Conservation (phyloP, 1,140 invertebrate genomes). For the Dendroctonus ponderosae region DNA sequence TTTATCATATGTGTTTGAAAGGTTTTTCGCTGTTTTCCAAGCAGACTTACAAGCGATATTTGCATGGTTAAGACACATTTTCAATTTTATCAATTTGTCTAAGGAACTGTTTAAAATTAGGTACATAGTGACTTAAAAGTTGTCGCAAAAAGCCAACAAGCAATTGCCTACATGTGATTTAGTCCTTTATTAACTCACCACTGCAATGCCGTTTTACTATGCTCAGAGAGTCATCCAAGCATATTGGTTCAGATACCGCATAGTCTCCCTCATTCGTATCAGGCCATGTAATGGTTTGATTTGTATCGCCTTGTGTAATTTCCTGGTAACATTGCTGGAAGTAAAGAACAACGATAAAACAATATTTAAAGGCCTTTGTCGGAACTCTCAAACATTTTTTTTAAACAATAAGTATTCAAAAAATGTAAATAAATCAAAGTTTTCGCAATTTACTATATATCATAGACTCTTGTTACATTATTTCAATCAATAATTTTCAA, state of each 20-base stretch:
- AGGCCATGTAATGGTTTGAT: slow-evolving; percentile 20
- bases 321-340: slow-evolving; percentile 4
- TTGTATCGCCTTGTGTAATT: neutral
- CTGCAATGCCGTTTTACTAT: slow-evolving; percentile 3
- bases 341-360: neutral
- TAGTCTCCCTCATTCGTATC: neutral
- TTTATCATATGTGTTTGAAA: too few relatives aligned
- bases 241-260: slow-evolving; percentile 7
- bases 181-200: neutral
- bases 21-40: too few relatives aligned
- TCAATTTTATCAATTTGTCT: neutral
- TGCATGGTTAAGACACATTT: neutral
- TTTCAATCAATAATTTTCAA: neutral
- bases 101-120: neutral
- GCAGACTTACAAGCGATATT: too few relatives aligned
- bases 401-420: neutral
- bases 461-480: neutral
- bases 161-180: too few relatives aligned
- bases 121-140: neutral
- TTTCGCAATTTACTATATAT: neutral
- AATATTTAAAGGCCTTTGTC: neutral
- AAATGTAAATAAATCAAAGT: neutral
- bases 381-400: neutral
- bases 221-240: slow-evolving; percentile 4
- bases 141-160: too few relatives aligned